Evolutionary conservation across 1,140 invertebrate genomes (phyloP).

Genomic region (Cotesia typhae): DNA sequence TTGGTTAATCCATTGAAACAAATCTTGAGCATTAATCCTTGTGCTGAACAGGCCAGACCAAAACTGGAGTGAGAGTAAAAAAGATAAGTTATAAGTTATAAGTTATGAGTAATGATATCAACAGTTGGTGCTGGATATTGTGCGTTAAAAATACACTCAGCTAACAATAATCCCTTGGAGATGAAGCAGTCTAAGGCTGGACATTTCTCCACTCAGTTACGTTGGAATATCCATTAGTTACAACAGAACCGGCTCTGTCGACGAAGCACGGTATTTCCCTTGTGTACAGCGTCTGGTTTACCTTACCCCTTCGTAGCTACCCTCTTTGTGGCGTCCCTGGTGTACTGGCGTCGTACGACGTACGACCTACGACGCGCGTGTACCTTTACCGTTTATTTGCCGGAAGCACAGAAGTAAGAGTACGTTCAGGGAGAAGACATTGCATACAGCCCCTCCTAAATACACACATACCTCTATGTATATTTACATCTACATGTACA

Average conservation of each 20-base stretch:
- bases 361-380: constrained; percentile 11
- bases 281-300: constrained; percentile 59
- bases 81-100: too few relatives aligned
- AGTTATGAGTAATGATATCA: too few relatives aligned
- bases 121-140: too few relatives aligned
- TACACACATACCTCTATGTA: too few relatives aligned
- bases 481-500: not conserved
- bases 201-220: constrained; percentile 58
- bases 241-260: constrained; percentile 59
- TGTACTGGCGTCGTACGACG: constrained; percentile 20
- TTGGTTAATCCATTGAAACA: too few relatives aligned
- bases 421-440: constrained; percentile 1
- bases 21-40: too few relatives aligned
- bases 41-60: too few relatives aligned
- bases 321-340: constrained; percentile 39
- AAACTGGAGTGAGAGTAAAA: too few relatives aligned
- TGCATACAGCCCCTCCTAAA: constrained; percentile 2
- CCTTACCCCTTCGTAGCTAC: constrained; percentile 36
- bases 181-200: not conserved
- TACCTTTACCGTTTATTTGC: constrained; percentile 32
- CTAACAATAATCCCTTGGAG: too few relatives aligned
- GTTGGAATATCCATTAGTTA: constrained; percentile 65
- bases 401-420: constrained; percentile 9
- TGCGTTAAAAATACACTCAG: too few relatives aligned
- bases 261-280: constrained; percentile 67